These are phyloP conservation scores for Siphamia tubifer DNA, from an alignment of 2,113 vertebrate genomes.

Conservation along the genomic window DNA sequence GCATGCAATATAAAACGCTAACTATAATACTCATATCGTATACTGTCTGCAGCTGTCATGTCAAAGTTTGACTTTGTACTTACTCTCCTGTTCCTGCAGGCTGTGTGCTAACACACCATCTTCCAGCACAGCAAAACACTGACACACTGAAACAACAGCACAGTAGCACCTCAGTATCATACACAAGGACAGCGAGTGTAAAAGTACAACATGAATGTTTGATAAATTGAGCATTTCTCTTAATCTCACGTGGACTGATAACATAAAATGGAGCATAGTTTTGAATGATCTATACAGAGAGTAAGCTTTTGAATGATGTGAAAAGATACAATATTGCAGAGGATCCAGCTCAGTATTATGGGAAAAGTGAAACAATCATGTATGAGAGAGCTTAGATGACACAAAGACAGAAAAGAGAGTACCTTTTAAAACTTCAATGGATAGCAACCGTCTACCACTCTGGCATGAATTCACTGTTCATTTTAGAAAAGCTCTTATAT, in stretches of 20 bases:
- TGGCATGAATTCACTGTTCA: constrained; percentile 5
- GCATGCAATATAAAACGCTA: not conserved
- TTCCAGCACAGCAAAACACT: constrained; percentile 80
- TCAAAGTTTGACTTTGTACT: constrained; percentile 34
- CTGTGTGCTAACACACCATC: constrained; percentile 77
- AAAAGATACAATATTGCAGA: not conserved
- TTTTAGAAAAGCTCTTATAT: constrained; percentile 17
- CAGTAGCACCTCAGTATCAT: not conserved
- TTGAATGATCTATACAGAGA: not conserved
- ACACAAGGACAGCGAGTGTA: no score
- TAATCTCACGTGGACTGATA: not conserved
- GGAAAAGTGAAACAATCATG: constrained; percentile 7
- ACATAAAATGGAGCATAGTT: not conserved
- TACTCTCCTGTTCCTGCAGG: constrained; percentile 82
- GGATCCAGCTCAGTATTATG: constrained; percentile 9
- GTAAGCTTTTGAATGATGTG: not conserved
- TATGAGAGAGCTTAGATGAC: constrained; percentile 5
- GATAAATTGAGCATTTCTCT: not conserved
- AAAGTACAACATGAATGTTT: no score
- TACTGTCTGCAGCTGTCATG: not conserved
- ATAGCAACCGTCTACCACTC: not conserved
- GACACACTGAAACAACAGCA: constrained; percentile 68
- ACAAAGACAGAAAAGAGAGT: constrained; percentile 8
- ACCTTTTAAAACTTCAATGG: constrained; percentile 2
- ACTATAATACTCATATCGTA: not conserved